A percentile compares a stretch with the other conserved stretches of the same genome.
Conservation (phyloP, 2,797 vertebrate species). For the Phyllotis vaccarum region DNA sequence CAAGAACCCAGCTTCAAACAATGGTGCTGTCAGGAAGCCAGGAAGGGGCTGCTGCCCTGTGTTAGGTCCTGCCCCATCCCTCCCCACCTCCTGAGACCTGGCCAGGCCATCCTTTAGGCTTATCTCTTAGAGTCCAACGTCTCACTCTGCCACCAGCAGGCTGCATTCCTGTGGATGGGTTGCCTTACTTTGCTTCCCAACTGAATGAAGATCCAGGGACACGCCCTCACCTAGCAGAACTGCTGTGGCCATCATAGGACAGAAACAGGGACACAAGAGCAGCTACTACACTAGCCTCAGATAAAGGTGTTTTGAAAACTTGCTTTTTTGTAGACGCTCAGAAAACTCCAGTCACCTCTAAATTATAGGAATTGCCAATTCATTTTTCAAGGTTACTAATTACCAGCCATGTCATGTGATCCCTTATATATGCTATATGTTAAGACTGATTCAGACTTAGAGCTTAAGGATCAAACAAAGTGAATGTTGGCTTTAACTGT, state of each 20-base stretch:
- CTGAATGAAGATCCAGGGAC: neutral
- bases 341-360: neutral
- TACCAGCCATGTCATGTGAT: neutral
- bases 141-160: neutral
- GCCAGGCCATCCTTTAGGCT: conserved; percentile 65
- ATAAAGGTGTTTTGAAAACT: neutral
- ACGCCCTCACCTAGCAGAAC: neutral
- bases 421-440: neutral
- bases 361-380: neutral
- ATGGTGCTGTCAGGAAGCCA: conserved; percentile 84
- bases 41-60: conserved; percentile 81
- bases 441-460: neutral
- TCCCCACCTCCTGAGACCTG: conserved; percentile 83
- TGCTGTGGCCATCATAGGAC: neutral
- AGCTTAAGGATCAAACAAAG: conserved; percentile 5
- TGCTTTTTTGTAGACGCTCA: neutral
- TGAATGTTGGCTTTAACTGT: neutral
- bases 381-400: neutral
- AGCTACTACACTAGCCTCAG: neutral
- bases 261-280: fast-evolving
- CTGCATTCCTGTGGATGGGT: conserved; percentile 32
- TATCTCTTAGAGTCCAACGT: conserved; percentile 59
- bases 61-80: conserved; percentile 75
- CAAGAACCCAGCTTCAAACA: conserved; percentile 83
- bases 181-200: conserved; percentile 7